Evolutionary conservation across 2,797 vertebrate species (phyloP).

Genomic region (Chaetophractus vellerosus): DNA sequence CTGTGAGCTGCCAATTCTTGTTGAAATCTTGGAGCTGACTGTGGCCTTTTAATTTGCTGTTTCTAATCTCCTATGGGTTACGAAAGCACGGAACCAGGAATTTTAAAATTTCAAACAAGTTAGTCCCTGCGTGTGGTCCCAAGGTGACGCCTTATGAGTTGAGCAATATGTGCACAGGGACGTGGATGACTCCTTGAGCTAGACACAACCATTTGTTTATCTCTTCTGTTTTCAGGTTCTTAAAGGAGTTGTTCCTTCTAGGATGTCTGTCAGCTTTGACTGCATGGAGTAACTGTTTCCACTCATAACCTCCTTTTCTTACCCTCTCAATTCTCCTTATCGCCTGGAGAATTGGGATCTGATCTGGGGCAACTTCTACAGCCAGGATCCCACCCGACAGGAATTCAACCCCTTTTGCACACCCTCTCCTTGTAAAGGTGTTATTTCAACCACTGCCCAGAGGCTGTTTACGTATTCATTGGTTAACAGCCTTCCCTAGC

Average conservation of each 20-base stretch:
- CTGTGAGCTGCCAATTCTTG: background rate
- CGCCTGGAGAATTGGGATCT: background rate
- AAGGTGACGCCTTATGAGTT: background rate
- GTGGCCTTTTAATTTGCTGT: conserved; percentile 14
- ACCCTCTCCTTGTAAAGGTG: background rate
- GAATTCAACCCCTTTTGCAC: background rate
- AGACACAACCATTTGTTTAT: background rate
- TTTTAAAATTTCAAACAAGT: conserved; percentile 35
- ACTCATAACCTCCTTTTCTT: rapidly evolving
- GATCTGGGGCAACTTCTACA: background rate
- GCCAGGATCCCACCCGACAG: background rate
- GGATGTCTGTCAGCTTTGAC: background rate
- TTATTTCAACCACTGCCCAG: background rate
- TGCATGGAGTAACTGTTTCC: background rate
- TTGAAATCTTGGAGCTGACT: background rate
- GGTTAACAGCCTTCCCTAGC: background rate
- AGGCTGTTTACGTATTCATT: background rate
- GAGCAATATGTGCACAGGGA: background rate
- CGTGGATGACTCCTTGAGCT: background rate
- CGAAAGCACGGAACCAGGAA: background rate
- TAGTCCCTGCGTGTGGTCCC: background rate
- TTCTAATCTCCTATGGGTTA: background rate
- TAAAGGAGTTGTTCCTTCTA: background rate
- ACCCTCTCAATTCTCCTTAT: background rate
- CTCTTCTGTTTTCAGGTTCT: background rate